Percentiles rank a stretch among this genome's conserved stretches.
Conservation (phyloP, 2,797 vertebrate genomes). For the Botia almorhae region DNA sequence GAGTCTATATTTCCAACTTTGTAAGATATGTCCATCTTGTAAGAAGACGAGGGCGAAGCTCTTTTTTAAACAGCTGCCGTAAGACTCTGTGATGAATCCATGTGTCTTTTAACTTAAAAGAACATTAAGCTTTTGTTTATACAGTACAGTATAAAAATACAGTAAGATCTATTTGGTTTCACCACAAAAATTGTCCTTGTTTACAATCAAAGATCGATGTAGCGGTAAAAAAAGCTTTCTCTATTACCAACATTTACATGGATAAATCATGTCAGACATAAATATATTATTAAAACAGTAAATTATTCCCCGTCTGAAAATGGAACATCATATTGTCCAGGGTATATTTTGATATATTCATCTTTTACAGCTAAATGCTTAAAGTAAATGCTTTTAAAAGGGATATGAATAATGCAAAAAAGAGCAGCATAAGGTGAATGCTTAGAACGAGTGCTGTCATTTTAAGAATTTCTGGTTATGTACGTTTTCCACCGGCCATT, state of each 20-base stretch:
- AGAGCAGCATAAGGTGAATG: not conserved
- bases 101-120: conserved; percentile 13
- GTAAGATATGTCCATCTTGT: not conserved
- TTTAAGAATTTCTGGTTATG: not conserved
- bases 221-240: not conserved
- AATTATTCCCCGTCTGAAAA: not conserved
- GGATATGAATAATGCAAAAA: not conserved
- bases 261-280: not conserved
- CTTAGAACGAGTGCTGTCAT: not conserved
- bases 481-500: not conserved
- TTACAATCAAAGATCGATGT: conserved; percentile 1
- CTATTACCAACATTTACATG: not conserved
- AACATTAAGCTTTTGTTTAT: not conserved
- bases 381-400: not conserved
- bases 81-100: not conserved
- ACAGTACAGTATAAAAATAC: not conserved
- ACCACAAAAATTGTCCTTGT: not conserved
- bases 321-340: not conserved
- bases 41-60: not conserved
- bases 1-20: conserved; percentile 28
- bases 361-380: not conserved
- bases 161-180: conserved; percentile 2
- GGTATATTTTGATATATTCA: not conserved
- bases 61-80: conserved; percentile 19
- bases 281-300: not conserved